phyloP scores from a whole-genome alignment of 2,113 vertebrate genomes.

The Emydura subglobosa region DNA sequence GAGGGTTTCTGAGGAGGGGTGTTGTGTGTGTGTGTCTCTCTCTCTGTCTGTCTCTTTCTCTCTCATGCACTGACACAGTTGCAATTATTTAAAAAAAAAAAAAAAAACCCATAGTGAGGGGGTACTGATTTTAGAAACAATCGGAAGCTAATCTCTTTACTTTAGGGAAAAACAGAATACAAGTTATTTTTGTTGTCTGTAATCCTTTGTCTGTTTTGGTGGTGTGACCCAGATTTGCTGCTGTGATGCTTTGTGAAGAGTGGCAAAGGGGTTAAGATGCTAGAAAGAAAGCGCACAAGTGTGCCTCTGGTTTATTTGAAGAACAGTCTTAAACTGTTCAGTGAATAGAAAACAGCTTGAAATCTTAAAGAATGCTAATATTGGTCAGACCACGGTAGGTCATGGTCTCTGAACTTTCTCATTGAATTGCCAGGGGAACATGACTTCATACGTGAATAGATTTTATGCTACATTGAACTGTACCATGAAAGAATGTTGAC shows the following conservation, averaged over 20 bases:
- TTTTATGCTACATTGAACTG: conserved; percentile 39
- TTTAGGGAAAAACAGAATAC: conserved; percentile 26
- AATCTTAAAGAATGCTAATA: conserved; percentile 38
- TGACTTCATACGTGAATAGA: conserved; percentile 34
- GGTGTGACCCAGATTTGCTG: conserved; percentile 61
- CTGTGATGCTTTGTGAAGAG: conserved; percentile 31
- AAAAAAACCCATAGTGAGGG: neutral
- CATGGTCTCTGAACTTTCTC: conserved; percentile 36
- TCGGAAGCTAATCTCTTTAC: conserved; percentile 60
- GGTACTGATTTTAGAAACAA: neutral
- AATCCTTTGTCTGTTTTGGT: conserved; percentile 45
- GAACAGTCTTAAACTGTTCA: neutral
- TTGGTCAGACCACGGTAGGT: conserved; percentile 22
- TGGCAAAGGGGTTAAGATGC: conserved; percentile 18
- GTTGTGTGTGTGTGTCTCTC: no score
- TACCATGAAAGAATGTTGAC: conserved; percentile 2
- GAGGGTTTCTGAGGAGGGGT: neutral
- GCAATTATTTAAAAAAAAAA: conserved; percentile 11
- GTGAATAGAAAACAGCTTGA: neutral
- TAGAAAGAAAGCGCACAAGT: neutral
- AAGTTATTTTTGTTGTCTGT: conserved; percentile 23
- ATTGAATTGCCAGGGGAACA: conserved; percentile 15
- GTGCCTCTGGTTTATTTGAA: neutral
- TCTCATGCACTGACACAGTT: neutral
- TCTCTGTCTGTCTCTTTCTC: neutral